Base-by-base conservation (phyloP, 2,113 vertebrate species). In the Conger conger region DNA sequence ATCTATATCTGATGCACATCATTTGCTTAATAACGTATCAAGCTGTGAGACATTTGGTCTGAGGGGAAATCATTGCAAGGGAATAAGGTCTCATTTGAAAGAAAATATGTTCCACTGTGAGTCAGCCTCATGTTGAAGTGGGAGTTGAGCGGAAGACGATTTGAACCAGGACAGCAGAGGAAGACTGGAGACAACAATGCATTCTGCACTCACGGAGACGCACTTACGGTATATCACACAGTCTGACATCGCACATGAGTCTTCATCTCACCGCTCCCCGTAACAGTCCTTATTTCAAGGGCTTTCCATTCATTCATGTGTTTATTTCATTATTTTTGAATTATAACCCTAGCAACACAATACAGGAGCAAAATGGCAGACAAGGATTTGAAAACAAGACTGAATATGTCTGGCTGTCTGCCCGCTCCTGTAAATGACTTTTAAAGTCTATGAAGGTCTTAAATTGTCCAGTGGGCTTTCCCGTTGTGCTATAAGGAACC, bases 381-480 rank as follows among this genome's bases (percentile, higher is more conserved):
- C 53, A 80, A 84, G 37, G 50, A 42, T 54, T 76, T 77, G 33
- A 38, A 18, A 36, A 23, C 77, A 63, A 57, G 42, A 36, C 20
- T 17, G 57, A 84, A 84, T 30, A 30, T 60, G 13, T 45, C 40
- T 42, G 37, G 53, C 77, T 79, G 76, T 33, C 83, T 60, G 77
- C 80, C 50, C 60, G 80, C 30, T 84, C 57, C 36, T 84, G 23
- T 80, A 84, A 84, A 63, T 80, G 83, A 36, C 35, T 84, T 84
- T n/a, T 38, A 40, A 8, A 35, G 76, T 50, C 76, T 78, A 79
- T 13, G 45, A 79, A 83, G 38, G 53, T 42, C 36, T 23, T 68
- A 79, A 79, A 53, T 79, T 30, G 37, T 54, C 37, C 77, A 36
- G 35, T 45, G 40, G 42, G 73, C 57, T 27, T 33, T 83, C 83